phyloP scores from a whole-genome alignment of 2,888 invertebrate species.

The Craniophora ligustri region DNA sequence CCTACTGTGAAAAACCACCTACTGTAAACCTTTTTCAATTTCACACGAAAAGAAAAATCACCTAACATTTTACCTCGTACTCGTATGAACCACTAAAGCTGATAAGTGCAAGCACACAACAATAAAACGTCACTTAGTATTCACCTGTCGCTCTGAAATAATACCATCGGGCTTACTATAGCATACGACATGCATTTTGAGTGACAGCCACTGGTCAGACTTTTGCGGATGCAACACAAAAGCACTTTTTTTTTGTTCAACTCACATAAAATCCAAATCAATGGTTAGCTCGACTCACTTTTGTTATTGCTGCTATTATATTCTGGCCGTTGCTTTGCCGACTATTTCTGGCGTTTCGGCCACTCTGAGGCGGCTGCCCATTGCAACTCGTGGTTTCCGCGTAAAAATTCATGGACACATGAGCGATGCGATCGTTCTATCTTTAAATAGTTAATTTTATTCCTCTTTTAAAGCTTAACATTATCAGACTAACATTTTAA shows the following conservation, averaged over 20 bases:
- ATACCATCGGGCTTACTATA: slow-evolving; percentile 72
- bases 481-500: slow-evolving; percentile 13
- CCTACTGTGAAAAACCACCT: too few species aligned
- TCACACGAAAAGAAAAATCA: slow-evolving; percentile 17
- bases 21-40: too few species aligned
- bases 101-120: slow-evolving; percentile 64
- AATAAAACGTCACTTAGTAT: slow-evolving; percentile 79
- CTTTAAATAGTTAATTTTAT: slow-evolving; percentile 15
- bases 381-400: slow-evolving; percentile 64
- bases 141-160: slow-evolving; percentile 79
- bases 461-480: slow-evolving; percentile 14
- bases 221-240: slow-evolving; percentile 80
- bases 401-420: slow-evolving; percentile 72
- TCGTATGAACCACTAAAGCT: slow-evolving; percentile 52
- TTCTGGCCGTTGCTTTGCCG: slow-evolving; percentile 67
- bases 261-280: slow-evolving; percentile 84
- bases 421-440: slow-evolving; percentile 56
- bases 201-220: slow-evolving; percentile 76
- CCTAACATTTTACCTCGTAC: slow-evolving; percentile 21
- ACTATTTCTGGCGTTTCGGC: slow-evolving; percentile 70
- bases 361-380: slow-evolving; percentile 54
- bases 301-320: slow-evolving; percentile 84
- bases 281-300: slow-evolving; percentile 85
- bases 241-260: slow-evolving; percentile 77
- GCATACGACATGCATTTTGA: slow-evolving; percentile 69